phyloP scores from a whole-genome alignment of 2,797 vertebrate genomes.

The Mormyrus proboscirostris region DNA sequence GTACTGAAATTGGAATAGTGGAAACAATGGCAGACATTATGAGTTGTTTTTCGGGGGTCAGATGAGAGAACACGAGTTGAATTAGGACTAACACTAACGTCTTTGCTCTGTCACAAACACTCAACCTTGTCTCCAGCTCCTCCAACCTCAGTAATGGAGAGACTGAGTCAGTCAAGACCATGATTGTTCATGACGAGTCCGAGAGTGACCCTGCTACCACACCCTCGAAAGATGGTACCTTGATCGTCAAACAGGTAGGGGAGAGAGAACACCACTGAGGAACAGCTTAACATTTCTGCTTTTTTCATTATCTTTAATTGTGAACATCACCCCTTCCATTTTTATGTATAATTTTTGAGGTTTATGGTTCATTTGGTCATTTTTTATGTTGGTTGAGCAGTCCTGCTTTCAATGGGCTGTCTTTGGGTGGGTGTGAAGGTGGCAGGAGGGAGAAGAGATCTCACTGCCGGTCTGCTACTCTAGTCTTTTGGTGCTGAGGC shows the following conservation, averaged over 20 bases:
- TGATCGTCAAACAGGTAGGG: conserved; percentile 87
- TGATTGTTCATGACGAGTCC: conserved; percentile 88
- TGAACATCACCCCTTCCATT: neutral
- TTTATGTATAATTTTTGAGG: conserved; percentile 32
- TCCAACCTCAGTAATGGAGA: conserved; percentile 91
- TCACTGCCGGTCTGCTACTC: neutral
- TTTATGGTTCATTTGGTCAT: neutral
- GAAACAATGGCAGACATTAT: neutral
- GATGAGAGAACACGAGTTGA: neutral
- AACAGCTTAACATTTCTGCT: conserved; percentile 11
- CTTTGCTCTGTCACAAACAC: neutral
- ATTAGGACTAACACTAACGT: neutral
- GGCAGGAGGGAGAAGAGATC: neutral
- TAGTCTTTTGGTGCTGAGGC: neutral
- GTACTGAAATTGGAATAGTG: neutral
- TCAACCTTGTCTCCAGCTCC: conserved; percentile 41
- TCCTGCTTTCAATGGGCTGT: neutral
- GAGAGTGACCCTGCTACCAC: conserved; percentile 84
- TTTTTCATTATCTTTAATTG: conserved; percentile 35
- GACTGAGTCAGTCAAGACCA: conserved; percentile 87
- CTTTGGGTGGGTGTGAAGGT: neutral
- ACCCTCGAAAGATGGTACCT: conserved; percentile 92
- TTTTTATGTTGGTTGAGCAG: neutral
- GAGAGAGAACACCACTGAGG: neutral
- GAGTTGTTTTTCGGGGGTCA: neutral